Evolutionary conservation across 1,140 invertebrate genomes (phyloP).

Genomic region (Drosophila sp.): DNA sequence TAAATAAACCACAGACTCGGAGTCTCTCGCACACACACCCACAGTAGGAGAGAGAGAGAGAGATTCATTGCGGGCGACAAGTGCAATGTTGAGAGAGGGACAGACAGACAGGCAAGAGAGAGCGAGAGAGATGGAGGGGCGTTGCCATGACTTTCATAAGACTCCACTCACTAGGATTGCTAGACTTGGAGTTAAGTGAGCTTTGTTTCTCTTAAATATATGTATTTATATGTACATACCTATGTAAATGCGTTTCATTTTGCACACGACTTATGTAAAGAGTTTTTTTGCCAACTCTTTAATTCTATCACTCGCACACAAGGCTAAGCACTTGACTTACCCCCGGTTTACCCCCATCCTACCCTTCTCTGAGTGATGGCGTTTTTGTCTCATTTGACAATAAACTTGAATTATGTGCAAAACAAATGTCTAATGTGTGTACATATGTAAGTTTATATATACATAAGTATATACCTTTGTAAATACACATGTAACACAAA

Average conservation of each 20-base stretch:
- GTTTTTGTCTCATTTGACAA: conserved; percentile 66
- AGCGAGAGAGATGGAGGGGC: conserved; percentile 15
- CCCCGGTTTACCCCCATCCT: background rate
- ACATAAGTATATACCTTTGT: no score
- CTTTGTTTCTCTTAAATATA: conserved; percentile 2
- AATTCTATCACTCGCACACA: background rate
- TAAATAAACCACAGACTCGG: conserved; percentile 64
- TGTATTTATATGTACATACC: background rate
- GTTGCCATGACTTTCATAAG: background rate
- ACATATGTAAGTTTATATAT: no score
- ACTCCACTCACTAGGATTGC: background rate
- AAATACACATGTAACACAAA: no score
- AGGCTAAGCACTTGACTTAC: conserved; percentile 26
- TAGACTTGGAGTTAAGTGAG: conserved; percentile 9
- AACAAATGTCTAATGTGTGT: conserved; percentile 40
- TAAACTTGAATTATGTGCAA: conserved; percentile 70
- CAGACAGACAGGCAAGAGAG: conserved; percentile 5
- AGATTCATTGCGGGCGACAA: conserved; percentile 26
- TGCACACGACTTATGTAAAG: conserved; percentile 42
- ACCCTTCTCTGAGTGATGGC: background rate
- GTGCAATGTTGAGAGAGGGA: conserved; percentile 32
- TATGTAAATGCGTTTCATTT: no score
- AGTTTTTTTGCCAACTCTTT: conserved; percentile 22
- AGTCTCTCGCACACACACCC: conserved; percentile 23
- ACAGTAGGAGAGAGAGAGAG: background rate